Evolutionary conservation across 2,888 invertebrate genomes (phyloP), one percentile per base, ranked within the genome.

Genomic region (Drosophila pseudotalamancana): DNA sequence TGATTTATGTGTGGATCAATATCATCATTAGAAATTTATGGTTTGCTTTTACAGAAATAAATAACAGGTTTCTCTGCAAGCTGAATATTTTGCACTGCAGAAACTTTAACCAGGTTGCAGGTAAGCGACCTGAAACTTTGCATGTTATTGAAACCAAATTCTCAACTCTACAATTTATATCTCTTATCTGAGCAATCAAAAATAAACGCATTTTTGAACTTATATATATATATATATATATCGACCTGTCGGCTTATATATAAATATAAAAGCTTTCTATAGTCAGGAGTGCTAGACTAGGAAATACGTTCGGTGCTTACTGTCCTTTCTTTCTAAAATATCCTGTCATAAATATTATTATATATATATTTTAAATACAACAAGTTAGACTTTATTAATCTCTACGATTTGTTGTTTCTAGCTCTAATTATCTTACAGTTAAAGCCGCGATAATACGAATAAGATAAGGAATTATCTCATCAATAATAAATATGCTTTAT

Each of bases 1-100:
- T 76, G 70, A 76, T 76, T 76, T 77, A 76, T 76, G 77, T 49
- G 51, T 66, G 72, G 77, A 72, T 76, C 76, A 72, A 76, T 76
- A 76, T 76, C 70, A 69, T 66, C 76, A 71, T 75, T 75, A 76
- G 72, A 76, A 76, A 76, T 75, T 75, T 75, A 75, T 76, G 72
- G 69, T 50, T 55, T 12, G 62, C 48, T 62, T 70, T 72, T 72
- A 64, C 66, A 72, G 46, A 59, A 63, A 62, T 54, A 71, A 69
- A 76, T 72, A 76, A 66, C 77, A 61, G 72, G 77, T 72, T 76
- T 60, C 35, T 23, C 37, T 16, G 40, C 27, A 18, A 42, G 60
- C 16, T 34, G 40, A 31, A 60, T 57, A 74, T 55, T 35, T 62
- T 57, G 62, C 65, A 59, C 45, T 53, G 25, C 14, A 29, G 25